Evolutionary conservation across 2,888 invertebrate genomes (phyloP), one percentile per base, ranked within the genome.

Genomic region (Sarcophaga variegata): DNA sequence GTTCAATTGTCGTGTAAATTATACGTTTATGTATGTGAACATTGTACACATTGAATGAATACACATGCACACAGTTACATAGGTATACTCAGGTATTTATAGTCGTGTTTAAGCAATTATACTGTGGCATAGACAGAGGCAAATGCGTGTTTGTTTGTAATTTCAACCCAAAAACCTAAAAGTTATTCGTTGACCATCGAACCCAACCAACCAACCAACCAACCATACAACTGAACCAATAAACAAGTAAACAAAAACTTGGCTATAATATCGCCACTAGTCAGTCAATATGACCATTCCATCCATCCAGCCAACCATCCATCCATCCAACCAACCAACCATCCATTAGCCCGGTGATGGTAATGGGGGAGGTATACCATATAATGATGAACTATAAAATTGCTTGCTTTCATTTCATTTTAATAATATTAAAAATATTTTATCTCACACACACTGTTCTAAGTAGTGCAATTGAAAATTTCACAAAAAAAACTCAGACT

Each of bases 81-180:
- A 37, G 20, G 4, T 25, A 66, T 12, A 37, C 20, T 37, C 12
- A n/a, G 10, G 20, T 22, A 62, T 20, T 17, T 62, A 22, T 25
- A 11, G 2, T 72, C 10, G 54, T 54, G 17, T 71, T 71, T 49
- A 14, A 54, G 17, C 45, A 12, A 14, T 22, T 59, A 59, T 54
- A 59, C 49, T 59, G 27, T 64, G 14, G 71, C 77, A 49, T 70
- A 59, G 67, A 80, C 67, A 62, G 67, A 17, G 78, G 72, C 72
- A 62, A 82, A 78, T 82, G 85, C 81, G 81, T 85, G 85, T 82
- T 85, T 78, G 74, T 74, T 74, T 85, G 78, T 82, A 75, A 71
- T 85, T 75, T 75, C 64, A 77, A 78, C 54, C 67, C 59, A 78
- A 78, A 81, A 81, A 27, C 64, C 78, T 25, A 74, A 83, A 78